phyloP scores from a whole-genome alignment of 2,113 vertebrate genomes.

The Ariopsis seemanni region DNA sequence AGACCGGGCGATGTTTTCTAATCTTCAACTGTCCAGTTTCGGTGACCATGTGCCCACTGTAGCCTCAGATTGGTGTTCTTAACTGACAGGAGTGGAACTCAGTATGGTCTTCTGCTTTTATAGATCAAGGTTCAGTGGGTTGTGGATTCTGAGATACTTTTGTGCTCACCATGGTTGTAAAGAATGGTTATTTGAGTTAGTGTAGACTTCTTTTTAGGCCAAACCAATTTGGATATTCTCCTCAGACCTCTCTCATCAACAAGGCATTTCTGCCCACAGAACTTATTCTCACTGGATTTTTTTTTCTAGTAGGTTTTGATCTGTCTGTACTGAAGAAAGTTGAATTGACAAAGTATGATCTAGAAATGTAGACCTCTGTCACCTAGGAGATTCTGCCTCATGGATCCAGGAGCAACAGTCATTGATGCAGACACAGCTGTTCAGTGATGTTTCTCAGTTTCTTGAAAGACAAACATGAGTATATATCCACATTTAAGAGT shows the following conservation, averaged over 20 bases:
- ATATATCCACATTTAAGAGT: too few species aligned
- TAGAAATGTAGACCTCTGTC: too few species aligned
- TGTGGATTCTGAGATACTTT: background rate
- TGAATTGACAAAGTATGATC: too few species aligned
- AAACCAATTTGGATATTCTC: background rate
- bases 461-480: too few species aligned
- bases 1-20: background rate
- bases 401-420: too few species aligned
- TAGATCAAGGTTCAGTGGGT: background rate
- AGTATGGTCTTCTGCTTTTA: background rate
- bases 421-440: too few species aligned
- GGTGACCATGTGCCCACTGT: background rate
- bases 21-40: background rate
- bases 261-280: background rate
- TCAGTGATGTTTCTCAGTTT: too few species aligned
- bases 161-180: background rate
- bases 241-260: background rate
- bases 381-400: too few species aligned
- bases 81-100: background rate
- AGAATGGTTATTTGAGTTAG: background rate
- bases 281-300: background rate
- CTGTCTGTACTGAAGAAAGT: too few species aligned
- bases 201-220: background rate
- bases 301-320: background rate
- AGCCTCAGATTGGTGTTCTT: background rate